Evolutionary conservation across 2,113 vertebrate genomes (phyloP).

Genomic region (Eulemur macaco): DNA sequence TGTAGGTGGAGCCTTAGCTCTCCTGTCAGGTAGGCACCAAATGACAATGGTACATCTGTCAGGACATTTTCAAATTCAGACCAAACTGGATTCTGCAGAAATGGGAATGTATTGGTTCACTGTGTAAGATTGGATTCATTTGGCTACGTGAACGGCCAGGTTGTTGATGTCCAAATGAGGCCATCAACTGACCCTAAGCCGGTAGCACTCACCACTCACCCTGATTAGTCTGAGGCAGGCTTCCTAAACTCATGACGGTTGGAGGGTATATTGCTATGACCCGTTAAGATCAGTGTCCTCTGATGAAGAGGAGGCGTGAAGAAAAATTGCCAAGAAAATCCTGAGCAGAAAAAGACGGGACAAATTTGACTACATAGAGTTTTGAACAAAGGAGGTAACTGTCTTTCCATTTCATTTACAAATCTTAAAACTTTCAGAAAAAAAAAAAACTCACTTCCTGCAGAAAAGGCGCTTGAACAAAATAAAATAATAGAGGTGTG

Average conservation of each 20-base stretch:
- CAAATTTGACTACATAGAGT: accelerated
- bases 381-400: not conserved
- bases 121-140: not conserved
- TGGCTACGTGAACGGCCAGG: not conserved
- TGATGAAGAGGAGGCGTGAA: accelerated
- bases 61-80: not conserved
- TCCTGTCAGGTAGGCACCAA: not conserved
- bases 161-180: not conserved
- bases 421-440: not conserved
- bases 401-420: not conserved
- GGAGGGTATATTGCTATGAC: accelerated
- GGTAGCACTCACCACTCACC: not conserved
- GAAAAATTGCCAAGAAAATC: not conserved
- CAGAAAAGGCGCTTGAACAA: not conserved
- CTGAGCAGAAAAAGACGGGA: accelerated
- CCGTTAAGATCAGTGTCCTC: accelerated
- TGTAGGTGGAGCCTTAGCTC: not conserved
- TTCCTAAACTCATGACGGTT: not conserved
- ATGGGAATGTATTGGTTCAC: not conserved
- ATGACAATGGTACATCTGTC: not conserved
- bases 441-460: not conserved
- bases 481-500: accelerated
- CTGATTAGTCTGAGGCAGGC: not conserved
- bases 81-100: not conserved
- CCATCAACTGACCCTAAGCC: too few relatives aligned